A percentile compares a stretch with the other conserved stretches of the same genome.
Evolutionary conservation across 2,113 vertebrate species (phyloP).

Genomic region (Sinocyclocheilus anshuiensis): DNA sequence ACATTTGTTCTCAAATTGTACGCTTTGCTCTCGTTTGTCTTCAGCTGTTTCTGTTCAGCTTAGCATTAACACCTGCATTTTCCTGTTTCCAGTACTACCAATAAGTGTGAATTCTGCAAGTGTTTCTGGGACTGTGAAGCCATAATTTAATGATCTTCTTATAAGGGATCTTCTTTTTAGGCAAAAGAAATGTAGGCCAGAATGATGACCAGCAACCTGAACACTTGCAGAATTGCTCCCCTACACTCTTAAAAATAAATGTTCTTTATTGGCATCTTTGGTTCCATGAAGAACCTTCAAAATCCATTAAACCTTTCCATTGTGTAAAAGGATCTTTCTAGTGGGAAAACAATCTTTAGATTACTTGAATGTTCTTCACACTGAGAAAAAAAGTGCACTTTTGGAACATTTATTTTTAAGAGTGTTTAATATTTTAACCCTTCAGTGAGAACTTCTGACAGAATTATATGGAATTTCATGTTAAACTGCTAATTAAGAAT

Average conservation of each 20-base stretch:
- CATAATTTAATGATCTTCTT: background rate
- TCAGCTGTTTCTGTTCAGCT: constrained; percentile 33
- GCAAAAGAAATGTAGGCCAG: background rate
- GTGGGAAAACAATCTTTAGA: background rate
- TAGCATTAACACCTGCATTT: constrained; percentile 33
- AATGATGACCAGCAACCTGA: constrained; percentile 2
- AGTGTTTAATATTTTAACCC: background rate
- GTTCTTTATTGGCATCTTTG: background rate
- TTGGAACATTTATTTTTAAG: background rate
- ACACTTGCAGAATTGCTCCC: constrained; percentile 20
- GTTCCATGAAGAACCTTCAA: background rate
- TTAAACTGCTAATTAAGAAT: background rate
- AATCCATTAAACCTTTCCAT: background rate
- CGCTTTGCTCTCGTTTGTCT: constrained; percentile 26
- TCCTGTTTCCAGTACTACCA: constrained; percentile 13
- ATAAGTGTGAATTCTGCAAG: constrained; percentile 41
- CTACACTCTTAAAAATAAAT: background rate
- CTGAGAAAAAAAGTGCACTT: background rate
- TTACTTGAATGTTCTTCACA: background rate
- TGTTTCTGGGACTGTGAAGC: constrained; percentile 26
- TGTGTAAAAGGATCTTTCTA: background rate
- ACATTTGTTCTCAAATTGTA: background rate
- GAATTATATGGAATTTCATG: background rate
- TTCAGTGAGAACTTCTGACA: background rate
- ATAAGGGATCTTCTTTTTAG: background rate